phyloP scores from a whole-genome alignment of 1,140 invertebrate species.

The Pogonomyrmex californicus region DNA sequence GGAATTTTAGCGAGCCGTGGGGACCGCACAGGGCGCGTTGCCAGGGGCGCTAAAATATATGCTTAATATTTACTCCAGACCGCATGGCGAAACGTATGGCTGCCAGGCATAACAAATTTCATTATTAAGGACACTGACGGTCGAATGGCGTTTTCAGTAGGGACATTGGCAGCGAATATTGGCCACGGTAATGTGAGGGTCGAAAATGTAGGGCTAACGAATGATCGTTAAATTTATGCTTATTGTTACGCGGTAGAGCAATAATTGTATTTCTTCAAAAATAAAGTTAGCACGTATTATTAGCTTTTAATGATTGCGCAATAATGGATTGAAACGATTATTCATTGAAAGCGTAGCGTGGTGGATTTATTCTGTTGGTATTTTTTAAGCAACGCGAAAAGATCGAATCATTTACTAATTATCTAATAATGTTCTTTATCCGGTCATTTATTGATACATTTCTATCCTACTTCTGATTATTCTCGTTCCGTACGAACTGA shows the following conservation, averaged over 20 bases:
- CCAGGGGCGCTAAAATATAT: slow-evolving; percentile 70
- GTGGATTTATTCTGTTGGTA: not conserved
- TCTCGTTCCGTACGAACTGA: slow-evolving; percentile 19
- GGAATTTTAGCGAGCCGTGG: slow-evolving; percentile 48
- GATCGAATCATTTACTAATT: not conserved
- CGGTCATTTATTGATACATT: slow-evolving; percentile 1
- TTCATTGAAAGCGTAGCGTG: not conserved
- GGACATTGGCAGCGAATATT: slow-evolving; percentile 12
- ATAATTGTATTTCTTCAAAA: not conserved
- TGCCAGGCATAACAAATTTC: slow-evolving; percentile 70
- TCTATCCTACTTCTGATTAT: not conserved
- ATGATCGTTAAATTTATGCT: not conserved
- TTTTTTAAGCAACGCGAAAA: not conserved
- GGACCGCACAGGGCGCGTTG: slow-evolving; percentile 69
- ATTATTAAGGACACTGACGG: slow-evolving; percentile 70
- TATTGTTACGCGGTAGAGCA: not conserved
- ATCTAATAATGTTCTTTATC: not conserved
- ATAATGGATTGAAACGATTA: not conserved
- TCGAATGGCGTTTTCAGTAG: slow-evolving; percentile 39
- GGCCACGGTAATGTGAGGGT: not conserved
- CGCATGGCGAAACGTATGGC: slow-evolving; percentile 70
- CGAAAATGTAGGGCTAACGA: not conserved
- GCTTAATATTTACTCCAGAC: slow-evolving; percentile 74
- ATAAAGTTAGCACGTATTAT: not conserved
- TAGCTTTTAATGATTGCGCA: not conserved